phyloP scores from a whole-genome alignment of 2,113 vertebrate species.

The Sinocyclocheilus grahami region DNA sequence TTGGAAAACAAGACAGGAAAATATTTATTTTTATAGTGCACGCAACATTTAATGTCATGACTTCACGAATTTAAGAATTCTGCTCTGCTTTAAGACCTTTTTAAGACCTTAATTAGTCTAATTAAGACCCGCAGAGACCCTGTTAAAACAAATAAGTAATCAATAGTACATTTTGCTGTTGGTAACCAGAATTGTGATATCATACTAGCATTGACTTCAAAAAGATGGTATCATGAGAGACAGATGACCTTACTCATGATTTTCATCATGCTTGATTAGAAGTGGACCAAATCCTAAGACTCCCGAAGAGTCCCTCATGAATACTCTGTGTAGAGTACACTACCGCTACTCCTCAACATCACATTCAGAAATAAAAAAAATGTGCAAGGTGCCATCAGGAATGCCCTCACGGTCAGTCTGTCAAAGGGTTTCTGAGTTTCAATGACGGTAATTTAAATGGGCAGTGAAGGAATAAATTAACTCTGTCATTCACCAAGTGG shows the following conservation, averaged over 20 bases:
- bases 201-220: background rate
- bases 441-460: slow-evolving; percentile 43
- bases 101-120: too few species aligned
- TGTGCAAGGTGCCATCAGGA: background rate
- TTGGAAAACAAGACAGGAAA: too few species aligned
- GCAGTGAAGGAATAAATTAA: slow-evolving; percentile 36
- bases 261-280: slow-evolving; percentile 5
- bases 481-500: slow-evolving; percentile 18
- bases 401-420: slow-evolving; percentile 6
- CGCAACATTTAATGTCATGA: background rate
- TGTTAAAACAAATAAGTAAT: background rate
- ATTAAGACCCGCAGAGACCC: background rate
- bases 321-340: background rate
- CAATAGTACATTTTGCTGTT: background rate
- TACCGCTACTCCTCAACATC: background rate
- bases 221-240: background rate
- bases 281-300: background rate
- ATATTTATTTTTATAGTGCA: background rate
- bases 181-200: background rate
- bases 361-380: background rate
- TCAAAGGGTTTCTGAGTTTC: slow-evolving; percentile 10
- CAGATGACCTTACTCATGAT: background rate
- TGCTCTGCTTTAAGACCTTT: too few species aligned
- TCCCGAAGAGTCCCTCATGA: background rate
- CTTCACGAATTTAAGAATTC: background rate